Base-by-base conservation (phyloP, 2,888 invertebrate species). In the Priocnemis perturbator region DNA sequence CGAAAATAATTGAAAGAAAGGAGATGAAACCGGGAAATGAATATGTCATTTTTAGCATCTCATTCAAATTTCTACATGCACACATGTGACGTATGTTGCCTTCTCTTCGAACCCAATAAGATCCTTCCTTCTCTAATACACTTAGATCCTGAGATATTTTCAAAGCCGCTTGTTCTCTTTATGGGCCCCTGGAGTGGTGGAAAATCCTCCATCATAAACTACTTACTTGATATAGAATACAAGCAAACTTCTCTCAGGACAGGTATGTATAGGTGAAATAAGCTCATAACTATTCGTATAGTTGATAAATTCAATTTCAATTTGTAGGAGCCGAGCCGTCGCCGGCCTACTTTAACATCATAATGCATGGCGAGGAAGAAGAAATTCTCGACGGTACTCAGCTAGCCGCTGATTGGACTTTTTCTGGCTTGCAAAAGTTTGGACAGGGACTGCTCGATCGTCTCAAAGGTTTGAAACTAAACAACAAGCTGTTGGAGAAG, bases 101-200 rank as follows among this genome's bases (percentile, higher is more conserved):
- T n/a, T n/a, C n/a, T n/a, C n/a, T n/a, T n/a, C n/a, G n/a, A n/a
- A n/a, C n/a, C n/a, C n/a, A n/a, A n/a, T n/a, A n/a, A n/a, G n/a
- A n/a, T n/a, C n/a, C 50, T 30, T 15, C 20, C 17, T 20, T 60
- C 45, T 15, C 9, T 11, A 7, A 21, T 57, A 48, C 11, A 53
- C 17, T 7, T 82, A 92, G 98, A 98, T 90, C 95, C 97, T 1
- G 97, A 98, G 92, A 97, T 98, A 85, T 97, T 97, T 89, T 96
- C 97, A 2, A 98, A 97, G 86, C 98, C 98, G 1, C 90, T 98
- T 85, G 93, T 98, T 62, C 91, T 98, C 4, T 96, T 98, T 85
- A 96, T 98, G 95, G 98, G 98, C 52, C 97, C 98, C 48, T 98
- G 97, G 96, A 97, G 97, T 85, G 97, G 97, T 69, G 98, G 98